A percentile compares a stretch with the other conserved stretches of the same genome.
phyloP scores from a whole-genome alignment of 1,140 invertebrate species.

The Eumeta japonica region DNA sequence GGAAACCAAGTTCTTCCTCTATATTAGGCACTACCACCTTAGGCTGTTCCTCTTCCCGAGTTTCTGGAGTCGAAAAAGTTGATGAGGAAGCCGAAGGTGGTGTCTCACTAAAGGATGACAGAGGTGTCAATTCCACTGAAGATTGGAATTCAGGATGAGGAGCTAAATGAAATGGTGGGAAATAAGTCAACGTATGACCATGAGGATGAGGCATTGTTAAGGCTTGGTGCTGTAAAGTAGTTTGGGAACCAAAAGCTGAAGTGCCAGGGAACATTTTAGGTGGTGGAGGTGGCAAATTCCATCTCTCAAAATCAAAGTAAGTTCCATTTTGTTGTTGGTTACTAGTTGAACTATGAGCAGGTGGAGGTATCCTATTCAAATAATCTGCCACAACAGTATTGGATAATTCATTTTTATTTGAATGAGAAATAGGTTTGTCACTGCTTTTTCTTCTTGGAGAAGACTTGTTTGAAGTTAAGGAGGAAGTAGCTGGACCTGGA shows the following conservation, averaged over 20 bases:
- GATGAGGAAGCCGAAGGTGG: constrained; percentile 57
- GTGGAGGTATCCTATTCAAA: constrained; percentile 65
- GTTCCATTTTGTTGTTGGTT: constrained; percentile 66
- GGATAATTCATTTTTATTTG: constrained; percentile 55
- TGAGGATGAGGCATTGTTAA: constrained; percentile 64
- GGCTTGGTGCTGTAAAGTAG: constrained; percentile 62
- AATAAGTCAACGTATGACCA: constrained; percentile 66
- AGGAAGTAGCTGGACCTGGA: constrained; percentile 24
- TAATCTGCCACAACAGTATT: constrained; percentile 60
- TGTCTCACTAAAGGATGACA: constrained; percentile 61
- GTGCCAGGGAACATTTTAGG: constrained; percentile 66
- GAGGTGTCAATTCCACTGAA: constrained; percentile 64
- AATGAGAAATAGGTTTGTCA: constrained; percentile 48
- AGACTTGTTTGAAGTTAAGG: constrained; percentile 29
- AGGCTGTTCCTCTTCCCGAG: constrained; percentile 66
- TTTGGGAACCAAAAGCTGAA: constrained; percentile 58
- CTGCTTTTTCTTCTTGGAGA: constrained; percentile 55
- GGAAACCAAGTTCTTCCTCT: constrained; percentile 78
- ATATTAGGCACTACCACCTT: constrained; percentile 84
- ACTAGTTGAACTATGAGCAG: constrained; percentile 66
- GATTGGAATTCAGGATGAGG: constrained; percentile 66
- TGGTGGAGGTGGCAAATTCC: constrained; percentile 67
- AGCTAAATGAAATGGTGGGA: constrained; percentile 67
- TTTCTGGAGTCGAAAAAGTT: constrained; percentile 56
- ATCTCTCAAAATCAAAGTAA: constrained; percentile 72